Evolutionary conservation across 2,113 vertebrate genomes (phyloP).

Genomic region (Falcunculus frontatus): DNA sequence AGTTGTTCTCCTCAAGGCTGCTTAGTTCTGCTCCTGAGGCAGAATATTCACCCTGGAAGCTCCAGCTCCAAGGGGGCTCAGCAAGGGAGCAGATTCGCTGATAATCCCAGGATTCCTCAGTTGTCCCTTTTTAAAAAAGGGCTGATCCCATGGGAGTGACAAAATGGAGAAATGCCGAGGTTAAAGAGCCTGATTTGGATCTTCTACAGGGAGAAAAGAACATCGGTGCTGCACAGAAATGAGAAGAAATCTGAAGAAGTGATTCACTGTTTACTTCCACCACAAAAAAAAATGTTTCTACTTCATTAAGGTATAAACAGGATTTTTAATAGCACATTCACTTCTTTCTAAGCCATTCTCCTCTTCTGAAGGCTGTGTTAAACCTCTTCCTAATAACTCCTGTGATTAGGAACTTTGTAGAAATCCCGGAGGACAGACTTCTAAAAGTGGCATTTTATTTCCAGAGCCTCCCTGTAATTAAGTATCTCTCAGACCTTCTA

Average conservation of each 20-base stretch:
- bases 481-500: neutral
- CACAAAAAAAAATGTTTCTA: neutral
- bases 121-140: neutral
- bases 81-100: neutral
- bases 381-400: neutral
- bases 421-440: constrained; percentile 31
- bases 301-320: neutral
- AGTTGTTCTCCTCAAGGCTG: neutral
- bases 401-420: constrained; percentile 9
- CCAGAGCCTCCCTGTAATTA: constrained; percentile 33
- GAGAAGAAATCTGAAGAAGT: neutral
- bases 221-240: neutral
- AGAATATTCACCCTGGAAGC: neutral
- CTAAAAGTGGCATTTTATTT: constrained; percentile 30
- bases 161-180: neutral
- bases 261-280: neutral
- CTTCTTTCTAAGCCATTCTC: neutral
- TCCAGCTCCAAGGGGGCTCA: neutral
- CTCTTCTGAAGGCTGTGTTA: neutral
- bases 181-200: neutral
- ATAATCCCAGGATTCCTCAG: neutral
- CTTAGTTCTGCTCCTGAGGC: neutral
- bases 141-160: neutral
- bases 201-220: neutral
- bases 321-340: neutral